Evolutionary conservation across 2,797 vertebrate species (phyloP), one percentile per base, ranked within the genome.

Genomic region (Mionectes olivaceus): DNA sequence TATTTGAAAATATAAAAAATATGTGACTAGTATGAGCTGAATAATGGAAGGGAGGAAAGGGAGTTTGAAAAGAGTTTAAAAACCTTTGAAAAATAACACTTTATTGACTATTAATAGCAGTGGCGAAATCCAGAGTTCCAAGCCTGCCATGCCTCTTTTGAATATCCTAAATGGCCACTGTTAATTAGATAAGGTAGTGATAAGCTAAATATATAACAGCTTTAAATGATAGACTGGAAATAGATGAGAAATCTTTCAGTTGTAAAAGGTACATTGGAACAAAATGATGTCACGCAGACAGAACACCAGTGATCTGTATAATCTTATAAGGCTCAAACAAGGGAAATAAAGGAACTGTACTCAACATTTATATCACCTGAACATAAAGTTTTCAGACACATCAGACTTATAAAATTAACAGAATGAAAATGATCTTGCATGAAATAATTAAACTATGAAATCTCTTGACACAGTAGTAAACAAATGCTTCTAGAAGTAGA

Each of bases 81-180:
- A 77, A 21, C 0, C 10, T 64, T 73, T 77, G 46, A 39, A 87
- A 89, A 60, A n/a, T 3, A 74, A 1, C 4, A 64, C 4, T 64
- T 43, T 33, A 43, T 3, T 55, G 15, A 11, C 15, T 76, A 5
- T 6, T n/a, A 8, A 18, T 39, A 3, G 13, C 30, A 69, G 14
- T 13, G 3, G 22, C 61, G 65, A 74, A 84, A 74, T 61, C 9
- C 4, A 3, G 7, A n/a, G 5, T 50, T 23, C 1, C 24, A 81
- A 59, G 16, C 8, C 10, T 83, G 17, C 4, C 32, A 69, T 21
- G 9, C 2, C 1, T 80, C 3, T 84, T 52, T 74, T 6, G 11
- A 56, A 19, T 61, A 56, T 8, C 1, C 0, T 7, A 69, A 69
- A 73, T 35, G 3, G 1, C 16, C 27, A 30, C 10, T 24, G 4